Evolutionary conservation across 2,888 invertebrate species (phyloP).

Genomic region (Conchocele bisecta): DNA sequence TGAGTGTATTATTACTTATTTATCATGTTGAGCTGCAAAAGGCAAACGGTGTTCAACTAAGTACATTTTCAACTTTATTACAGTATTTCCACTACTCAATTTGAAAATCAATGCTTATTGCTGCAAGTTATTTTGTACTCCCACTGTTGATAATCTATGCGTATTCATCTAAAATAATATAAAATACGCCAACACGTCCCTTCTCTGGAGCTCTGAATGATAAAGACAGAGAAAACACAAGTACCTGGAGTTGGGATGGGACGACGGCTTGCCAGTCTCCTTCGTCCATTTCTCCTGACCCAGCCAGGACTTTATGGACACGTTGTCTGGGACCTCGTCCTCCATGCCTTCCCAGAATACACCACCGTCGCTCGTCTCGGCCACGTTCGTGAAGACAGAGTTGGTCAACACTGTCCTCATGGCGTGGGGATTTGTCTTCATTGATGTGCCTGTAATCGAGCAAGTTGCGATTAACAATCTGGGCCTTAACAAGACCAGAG

Average conservation of each 20-base stretch:
- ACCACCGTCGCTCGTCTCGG: constrained; percentile 96
- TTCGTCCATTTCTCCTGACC: constrained; percentile 82
- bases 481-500: no score
- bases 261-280: constrained; percentile 87
- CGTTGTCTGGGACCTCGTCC: constrained; percentile 84
- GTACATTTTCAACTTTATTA: no score
- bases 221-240: not conserved
- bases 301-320: constrained; percentile 80
- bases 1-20: no score
- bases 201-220: no score
- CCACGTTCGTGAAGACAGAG: constrained; percentile 99
- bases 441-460: constrained; percentile 87
- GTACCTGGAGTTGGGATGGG: constrained; percentile 98
- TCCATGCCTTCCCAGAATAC: constrained; percentile 99
- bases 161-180: no score
- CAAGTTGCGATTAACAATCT: not conserved
- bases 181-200: no score
- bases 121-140: no score
- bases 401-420: constrained; percentile 96
- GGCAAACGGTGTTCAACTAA: no score
- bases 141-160: no score
- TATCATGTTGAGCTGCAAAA: no score
- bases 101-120: no score
- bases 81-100: no score
- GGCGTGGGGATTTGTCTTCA: constrained; percentile 96